phyloP scores from a whole-genome alignment of 2,113 vertebrate species.

The Neolamprologus devosi region DNA sequence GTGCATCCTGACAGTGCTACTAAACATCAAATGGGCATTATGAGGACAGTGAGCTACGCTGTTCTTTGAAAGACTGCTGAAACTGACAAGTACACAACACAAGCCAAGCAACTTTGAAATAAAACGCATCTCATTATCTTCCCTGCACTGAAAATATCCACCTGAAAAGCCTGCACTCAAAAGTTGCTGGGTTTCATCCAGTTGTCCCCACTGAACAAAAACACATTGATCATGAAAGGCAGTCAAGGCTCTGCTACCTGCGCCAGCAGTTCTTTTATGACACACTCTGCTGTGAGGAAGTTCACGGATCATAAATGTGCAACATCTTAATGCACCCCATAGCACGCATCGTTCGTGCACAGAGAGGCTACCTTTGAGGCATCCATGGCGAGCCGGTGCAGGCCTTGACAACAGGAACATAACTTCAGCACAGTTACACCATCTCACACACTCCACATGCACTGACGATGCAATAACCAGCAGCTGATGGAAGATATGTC shows the following conservation, averaged over 20 bases:
- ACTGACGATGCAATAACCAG: neutral
- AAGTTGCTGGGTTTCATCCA: neutral
- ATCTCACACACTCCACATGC: neutral
- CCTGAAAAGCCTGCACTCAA: neutral
- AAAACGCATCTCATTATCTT: constrained; percentile 13
- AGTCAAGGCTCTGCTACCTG: neutral
- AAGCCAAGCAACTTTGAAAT: neutral
- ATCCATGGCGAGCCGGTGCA: constrained; percentile 7
- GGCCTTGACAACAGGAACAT: constrained; percentile 6
- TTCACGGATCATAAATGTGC: constrained; percentile 37
- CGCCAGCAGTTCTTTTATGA: neutral
- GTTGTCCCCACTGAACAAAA: neutral
- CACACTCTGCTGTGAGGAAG: constrained; percentile 2
- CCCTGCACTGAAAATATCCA: neutral
- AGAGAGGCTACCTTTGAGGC: constrained; percentile 11
- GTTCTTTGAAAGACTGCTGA: neutral
- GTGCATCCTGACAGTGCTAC: constrained; percentile 1
- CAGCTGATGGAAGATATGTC: constrained; percentile 28
- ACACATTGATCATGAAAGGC: constrained; percentile 1
- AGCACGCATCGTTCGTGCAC: neutral
- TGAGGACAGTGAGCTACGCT: neutral
- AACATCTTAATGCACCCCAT: constrained; percentile 30
- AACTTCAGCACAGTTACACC: neutral
- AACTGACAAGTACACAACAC: constrained; percentile 20
- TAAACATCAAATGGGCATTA: constrained; percentile 33